A percentile compares a stretch with the other conserved stretches of the same genome.
These are phyloP conservation scores for Cinclus mexicanus DNA, from an alignment of 2,113 vertebrate genomes.

Conservation along the genomic window DNA sequence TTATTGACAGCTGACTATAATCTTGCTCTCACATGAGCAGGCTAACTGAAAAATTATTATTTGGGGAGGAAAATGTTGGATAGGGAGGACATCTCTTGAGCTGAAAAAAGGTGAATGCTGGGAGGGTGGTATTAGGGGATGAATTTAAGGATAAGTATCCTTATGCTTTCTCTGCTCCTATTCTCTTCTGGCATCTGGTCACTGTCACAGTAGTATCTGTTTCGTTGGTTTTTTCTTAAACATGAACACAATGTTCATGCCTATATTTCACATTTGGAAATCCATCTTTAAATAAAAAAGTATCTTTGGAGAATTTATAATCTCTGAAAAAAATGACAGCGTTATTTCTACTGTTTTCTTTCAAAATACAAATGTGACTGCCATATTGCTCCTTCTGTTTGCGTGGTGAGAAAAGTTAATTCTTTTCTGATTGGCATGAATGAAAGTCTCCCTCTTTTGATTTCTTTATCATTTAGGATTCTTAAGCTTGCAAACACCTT, in stretches of 20 bases:
- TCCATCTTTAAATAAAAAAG: conserved; percentile 90
- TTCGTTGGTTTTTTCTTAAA: conserved; percentile 23
- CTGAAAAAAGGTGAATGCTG: background rate
- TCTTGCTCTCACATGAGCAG: background rate
- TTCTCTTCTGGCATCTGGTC: background rate
- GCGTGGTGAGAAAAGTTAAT: conserved; percentile 90
- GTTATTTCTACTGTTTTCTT: conserved; percentile 89
- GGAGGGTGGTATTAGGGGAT: background rate
- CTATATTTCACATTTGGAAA: conserved; percentile 88
- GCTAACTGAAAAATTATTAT: background rate
- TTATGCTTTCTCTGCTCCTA: background rate
- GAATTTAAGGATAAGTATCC: background rate
- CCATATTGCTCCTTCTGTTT: conserved; percentile 90
- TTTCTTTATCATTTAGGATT: conserved; percentile 86
- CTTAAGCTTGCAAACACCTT: conserved; percentile 91
- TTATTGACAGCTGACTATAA: background rate
- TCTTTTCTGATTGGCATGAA: conserved; percentile 84
- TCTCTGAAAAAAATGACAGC: conserved; percentile 87
- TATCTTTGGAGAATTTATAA: conserved; percentile 88
- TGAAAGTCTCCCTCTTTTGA: conserved; percentile 79
- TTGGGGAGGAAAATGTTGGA: background rate
- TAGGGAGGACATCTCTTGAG: background rate
- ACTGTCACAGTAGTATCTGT: background rate
- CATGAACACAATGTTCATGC: conserved; percentile 81
- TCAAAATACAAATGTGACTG: conserved; percentile 93